A percentile compares a stretch with the other conserved stretches of the same genome.
Evolutionary conservation across 2,797 vertebrate genomes (phyloP).

Genomic region (Acanthopagrus latus): DNA sequence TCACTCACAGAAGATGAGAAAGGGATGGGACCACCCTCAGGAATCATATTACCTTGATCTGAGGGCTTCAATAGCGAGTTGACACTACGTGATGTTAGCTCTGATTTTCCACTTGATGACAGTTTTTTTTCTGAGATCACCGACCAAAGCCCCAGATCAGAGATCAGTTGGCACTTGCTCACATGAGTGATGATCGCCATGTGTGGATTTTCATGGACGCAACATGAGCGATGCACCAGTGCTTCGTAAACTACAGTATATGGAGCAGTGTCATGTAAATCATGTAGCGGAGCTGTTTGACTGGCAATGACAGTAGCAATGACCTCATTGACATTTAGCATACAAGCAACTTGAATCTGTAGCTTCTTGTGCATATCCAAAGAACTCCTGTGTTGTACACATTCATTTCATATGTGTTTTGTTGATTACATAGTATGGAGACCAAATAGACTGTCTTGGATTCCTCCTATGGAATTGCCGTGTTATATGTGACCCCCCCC

Average conservation of each 20-base stretch:
- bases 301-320: neutral
- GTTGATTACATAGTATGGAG: neutral
- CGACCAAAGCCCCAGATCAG: too few relatives aligned
- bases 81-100: too few relatives aligned
- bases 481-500: neutral
- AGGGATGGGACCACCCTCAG: conserved; percentile 3
- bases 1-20: conserved; percentile 47
- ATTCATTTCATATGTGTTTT: neutral
- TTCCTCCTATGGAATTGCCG: neutral
- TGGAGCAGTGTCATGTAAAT: neutral
- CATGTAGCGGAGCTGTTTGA: neutral
- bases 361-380: neutral
- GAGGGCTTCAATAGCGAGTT: neutral
- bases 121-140: too few relatives aligned
- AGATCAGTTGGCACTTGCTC: too few relatives aligned
- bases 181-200: too few relatives aligned
- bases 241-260: neutral
- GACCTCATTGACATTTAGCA: neutral
- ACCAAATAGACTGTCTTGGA: neutral
- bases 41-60: conserved; percentile 18
- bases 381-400: neutral
- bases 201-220: neutral
- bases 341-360: neutral
- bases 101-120: too few relatives aligned
- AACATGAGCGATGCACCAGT: neutral